These are phyloP conservation scores for Agelastica alni DNA, from an alignment of 2,888 invertebrate genomes.

Conservation along the genomic window DNA sequence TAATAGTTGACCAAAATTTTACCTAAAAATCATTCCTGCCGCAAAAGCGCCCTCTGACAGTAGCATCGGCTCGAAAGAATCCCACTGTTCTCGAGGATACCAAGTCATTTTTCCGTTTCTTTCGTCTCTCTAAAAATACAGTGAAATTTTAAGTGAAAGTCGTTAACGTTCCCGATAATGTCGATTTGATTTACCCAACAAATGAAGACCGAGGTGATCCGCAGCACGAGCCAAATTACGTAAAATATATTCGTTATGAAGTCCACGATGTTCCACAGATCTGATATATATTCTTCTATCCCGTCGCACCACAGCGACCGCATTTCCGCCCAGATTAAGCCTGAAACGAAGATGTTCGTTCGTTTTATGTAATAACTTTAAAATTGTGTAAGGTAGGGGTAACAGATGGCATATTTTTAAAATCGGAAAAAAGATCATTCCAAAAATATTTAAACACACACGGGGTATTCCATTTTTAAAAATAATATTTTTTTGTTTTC, in stretches of 20 bases:
- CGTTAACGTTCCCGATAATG: no score
- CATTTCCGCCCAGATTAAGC: slow-evolving; percentile 93
- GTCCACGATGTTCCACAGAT: slow-evolving; percentile 98
- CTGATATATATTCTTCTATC: slow-evolving; percentile 86
- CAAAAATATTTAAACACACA: no score
- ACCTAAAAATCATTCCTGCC: slow-evolving; percentile 93
- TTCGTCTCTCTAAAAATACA: slow-evolving; percentile 39
- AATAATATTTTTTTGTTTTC: no score
- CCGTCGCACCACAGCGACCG: slow-evolving; percentile 90
- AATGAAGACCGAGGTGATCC: slow-evolving; percentile 85
- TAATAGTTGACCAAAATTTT: no score
- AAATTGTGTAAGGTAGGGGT: no score
- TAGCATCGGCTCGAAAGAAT: slow-evolving; percentile 93
- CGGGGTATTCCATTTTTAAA: no score
- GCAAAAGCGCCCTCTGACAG: slow-evolving; percentile 94
- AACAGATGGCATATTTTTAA: no score
- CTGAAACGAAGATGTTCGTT: no score
- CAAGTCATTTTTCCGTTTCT: slow-evolving; percentile 58
- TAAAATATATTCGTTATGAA: slow-evolving; percentile 97
- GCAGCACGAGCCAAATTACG: slow-evolving; percentile 87
- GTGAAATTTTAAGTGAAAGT: no score
- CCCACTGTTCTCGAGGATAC: slow-evolving; percentile 90
- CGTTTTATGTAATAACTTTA: no score
- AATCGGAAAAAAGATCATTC: no score
- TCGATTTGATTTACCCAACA: slow-evolving; percentile 76